Evolutionary conservation across 2,797 vertebrate species (phyloP).

Genomic region (Chiloscyllium punctatum): DNA sequence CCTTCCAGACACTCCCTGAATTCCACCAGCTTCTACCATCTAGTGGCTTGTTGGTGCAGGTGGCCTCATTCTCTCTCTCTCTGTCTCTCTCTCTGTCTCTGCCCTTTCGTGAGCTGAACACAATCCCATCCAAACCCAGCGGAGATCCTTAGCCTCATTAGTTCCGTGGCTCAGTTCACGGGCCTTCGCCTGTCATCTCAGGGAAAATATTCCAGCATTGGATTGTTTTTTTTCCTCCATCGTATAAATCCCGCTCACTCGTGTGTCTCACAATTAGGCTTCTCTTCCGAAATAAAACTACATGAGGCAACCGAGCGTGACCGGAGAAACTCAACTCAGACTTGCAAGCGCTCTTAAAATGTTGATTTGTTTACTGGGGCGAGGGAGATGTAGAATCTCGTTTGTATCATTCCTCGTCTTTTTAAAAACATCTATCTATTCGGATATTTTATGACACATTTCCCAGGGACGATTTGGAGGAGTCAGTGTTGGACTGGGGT

Average conservation of each 20-base stretch:
- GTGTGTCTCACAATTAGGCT: not conserved
- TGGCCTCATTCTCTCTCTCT: not conserved
- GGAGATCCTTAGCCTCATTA: too few species aligned
- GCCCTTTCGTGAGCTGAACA: too few species aligned
- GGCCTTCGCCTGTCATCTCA: not conserved
- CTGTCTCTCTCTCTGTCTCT: not conserved
- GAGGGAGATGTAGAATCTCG: not conserved
- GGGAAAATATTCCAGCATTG: not conserved
- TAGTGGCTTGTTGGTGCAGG: not conserved
- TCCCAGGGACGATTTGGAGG: too few species aligned
- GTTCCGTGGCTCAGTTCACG: not conserved
- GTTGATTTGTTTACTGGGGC: not conserved
- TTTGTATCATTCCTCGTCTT: not conserved
- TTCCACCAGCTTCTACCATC: constrained; percentile 21
- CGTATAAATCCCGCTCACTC: not conserved
- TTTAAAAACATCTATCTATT: too few species aligned
- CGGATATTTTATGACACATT: too few species aligned
- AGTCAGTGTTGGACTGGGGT: too few species aligned
- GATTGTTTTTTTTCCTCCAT: not conserved
- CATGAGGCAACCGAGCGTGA: not conserved
- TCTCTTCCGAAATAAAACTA: not conserved
- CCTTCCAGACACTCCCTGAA: not conserved
- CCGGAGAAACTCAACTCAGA: not conserved
- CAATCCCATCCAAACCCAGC: too few species aligned
- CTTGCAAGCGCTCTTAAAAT: not conserved